Evolutionary conservation across 1,140 invertebrate genomes (phyloP), one percentile per base, ranked within the genome.

Genomic region (Laupala kohalensis): DNA sequence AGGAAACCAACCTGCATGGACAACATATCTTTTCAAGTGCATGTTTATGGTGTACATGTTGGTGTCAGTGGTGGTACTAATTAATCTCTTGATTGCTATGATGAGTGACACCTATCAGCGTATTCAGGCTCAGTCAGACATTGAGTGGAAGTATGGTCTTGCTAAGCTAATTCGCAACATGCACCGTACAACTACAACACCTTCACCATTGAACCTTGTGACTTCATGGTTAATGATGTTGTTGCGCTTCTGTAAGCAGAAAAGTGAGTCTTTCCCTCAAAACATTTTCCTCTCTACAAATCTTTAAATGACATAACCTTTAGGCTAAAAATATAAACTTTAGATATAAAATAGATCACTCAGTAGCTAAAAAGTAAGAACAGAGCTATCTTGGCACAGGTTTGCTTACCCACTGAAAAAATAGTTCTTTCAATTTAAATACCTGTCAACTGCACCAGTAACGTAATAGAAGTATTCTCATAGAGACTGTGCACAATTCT

Each of bases 21-120:
- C 90, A 74, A 87, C 89, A 81, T 88, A 86, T 80, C 86, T 92
- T 74, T 92, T 92, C 86, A 92, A 92, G 84, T 82, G 90, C 74
- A 76, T 96, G 73, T 98, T 98, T 83, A 96, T 95, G 75, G 89
- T 94, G 78, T 98, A 98, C 88, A 93, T 98, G 89, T 89, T 98
- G 87, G 94, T 98, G 79, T 96, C 95, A 74, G 91, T 98, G 76
- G 92, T 99, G 82, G 97, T 98, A 77, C 88, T 99, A 76, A 96
- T 98, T 84, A 98, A 98, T 86, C 88, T 98, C 79, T 90, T 99
- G 77, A 99, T 99, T 89, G 97, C 97, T 84, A 98, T 99, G 97
- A 98, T 99, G 96, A 96, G 94, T 78, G 96, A 99, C 86, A 99
- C 97, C 76, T 99, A 99, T 82, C 96, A 98, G 82, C 87, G 96